Conservation (phyloP, 1,140 invertebrate species). For the Cydia amplana region DNA sequence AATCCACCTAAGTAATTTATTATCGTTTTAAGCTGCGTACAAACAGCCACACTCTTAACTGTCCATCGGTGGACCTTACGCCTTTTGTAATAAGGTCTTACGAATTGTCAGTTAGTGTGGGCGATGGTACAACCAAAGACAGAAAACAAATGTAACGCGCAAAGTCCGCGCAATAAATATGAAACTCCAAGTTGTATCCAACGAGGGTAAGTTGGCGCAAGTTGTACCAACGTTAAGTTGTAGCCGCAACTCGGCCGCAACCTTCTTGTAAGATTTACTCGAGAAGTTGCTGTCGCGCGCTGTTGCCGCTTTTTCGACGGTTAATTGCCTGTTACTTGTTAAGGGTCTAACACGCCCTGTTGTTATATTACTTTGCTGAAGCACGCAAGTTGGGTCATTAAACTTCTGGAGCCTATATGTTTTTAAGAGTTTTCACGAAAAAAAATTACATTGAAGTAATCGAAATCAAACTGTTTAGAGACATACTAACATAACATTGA, state of each 20-base stretch:
- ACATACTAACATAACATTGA: too few relatives aligned
- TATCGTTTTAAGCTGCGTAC: not conserved
- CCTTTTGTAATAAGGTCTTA: too few relatives aligned
- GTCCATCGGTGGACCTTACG: too few relatives aligned
- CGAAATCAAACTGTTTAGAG: too few relatives aligned
- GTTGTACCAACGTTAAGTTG: not conserved
- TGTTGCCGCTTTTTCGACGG: slow-evolving; percentile 2
- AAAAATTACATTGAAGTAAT: too few relatives aligned
- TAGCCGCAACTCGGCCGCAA: not conserved
- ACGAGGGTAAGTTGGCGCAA: slow-evolving; percentile 3
- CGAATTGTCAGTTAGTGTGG: too few relatives aligned
- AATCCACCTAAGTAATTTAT: not conserved
- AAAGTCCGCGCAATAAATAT: slow-evolving; percentile 16
- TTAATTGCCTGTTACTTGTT: not conserved
- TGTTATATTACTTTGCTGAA: not conserved
- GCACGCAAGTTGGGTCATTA: too few relatives aligned
- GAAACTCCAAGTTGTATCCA: not conserved
- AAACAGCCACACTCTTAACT: too few relatives aligned
- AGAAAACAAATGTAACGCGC: slow-evolving; percentile 5
- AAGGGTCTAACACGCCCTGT: not conserved
- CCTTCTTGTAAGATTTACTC: not conserved
- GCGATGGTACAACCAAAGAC: slow-evolving; percentile 13
- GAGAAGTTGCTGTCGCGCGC: not conserved
- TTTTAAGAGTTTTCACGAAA: too few relatives aligned
- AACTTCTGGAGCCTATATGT: too few relatives aligned